These are phyloP conservation scores for Cephus cinctus DNA, from an alignment of 1,140 invertebrate genomes.

Conservation along the genomic window DNA sequence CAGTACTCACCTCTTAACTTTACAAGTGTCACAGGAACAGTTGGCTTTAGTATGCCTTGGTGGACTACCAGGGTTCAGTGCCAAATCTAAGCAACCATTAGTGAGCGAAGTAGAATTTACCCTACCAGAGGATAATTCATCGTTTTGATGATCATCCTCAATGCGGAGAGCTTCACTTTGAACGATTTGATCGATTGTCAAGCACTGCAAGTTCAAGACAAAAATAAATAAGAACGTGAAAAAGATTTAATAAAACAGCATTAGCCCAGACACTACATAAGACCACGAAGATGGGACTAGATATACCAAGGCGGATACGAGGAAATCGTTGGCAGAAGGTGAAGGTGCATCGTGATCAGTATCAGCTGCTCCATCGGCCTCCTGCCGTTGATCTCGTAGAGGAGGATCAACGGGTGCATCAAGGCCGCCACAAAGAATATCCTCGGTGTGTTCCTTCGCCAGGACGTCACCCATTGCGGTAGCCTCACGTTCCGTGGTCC, in stretches of 20 bases:
- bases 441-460: slow-evolving; percentile 34
- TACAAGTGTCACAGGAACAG: slow-evolving; percentile 39
- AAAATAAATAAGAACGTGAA: no score
- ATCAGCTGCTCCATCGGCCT: slow-evolving; percentile 11
- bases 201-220: no score
- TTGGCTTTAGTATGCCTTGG: slow-evolving; percentile 19
- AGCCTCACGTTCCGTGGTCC: slow-evolving; percentile 20
- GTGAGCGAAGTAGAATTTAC: background rate
- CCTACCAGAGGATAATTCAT: background rate
- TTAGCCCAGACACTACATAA: no score
- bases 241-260: no score
- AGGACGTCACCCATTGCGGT: slow-evolving; percentile 44
- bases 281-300: no score
- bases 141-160: no score
- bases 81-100: background rate
- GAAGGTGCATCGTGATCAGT: slow-evolving; percentile 17
- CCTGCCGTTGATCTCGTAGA: slow-evolving; percentile 11
- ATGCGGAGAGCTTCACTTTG: no score
- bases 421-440: slow-evolving; percentile 9
- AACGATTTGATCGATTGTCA: no score
- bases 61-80: slow-evolving; percentile 6
- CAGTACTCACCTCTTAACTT: slow-evolving; percentile 45
- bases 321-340: slow-evolving; percentile 10
- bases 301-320: no score
- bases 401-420: slow-evolving; percentile 9